Percentiles rank a stretch among this genome's conserved stretches.
These are phyloP conservation scores for Myotis brandtii DNA, from an alignment of 2,113 vertebrate species.

Conservation along the genomic window DNA sequence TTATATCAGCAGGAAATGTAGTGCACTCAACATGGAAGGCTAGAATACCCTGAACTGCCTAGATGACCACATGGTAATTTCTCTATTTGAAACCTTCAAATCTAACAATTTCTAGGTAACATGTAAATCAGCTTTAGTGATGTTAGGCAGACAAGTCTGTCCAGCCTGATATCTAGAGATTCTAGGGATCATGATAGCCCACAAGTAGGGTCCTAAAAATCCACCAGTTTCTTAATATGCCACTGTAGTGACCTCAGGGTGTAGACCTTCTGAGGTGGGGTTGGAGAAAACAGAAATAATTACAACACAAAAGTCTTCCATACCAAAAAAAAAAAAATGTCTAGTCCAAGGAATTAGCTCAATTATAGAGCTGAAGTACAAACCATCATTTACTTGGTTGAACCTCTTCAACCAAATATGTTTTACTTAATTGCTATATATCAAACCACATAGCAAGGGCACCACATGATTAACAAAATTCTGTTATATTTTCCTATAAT, in stretches of 20 bases:
- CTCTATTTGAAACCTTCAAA: not conserved
- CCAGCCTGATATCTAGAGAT: not conserved
- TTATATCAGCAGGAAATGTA: not conserved
- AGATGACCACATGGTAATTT: not conserved
- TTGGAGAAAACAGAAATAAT: not conserved
- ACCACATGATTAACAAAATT: not conserved
- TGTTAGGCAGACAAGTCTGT: not conserved
- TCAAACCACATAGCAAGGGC: not conserved
- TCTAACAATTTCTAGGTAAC: not conserved
- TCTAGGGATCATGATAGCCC: not conserved
- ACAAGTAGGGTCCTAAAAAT: not conserved
- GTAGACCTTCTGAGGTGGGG: not conserved
- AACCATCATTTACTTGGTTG: not conserved
- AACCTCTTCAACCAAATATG: not conserved
- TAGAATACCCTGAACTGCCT: not conserved
- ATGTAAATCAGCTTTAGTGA: not conserved
- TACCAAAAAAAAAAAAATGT: conserved; percentile 3
- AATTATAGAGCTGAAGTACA: not conserved
- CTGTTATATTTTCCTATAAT: not conserved
- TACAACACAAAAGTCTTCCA: not conserved
- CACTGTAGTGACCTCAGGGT: not conserved
- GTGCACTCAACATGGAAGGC: not conserved
- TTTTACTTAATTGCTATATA: not conserved
- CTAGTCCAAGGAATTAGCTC: not conserved
- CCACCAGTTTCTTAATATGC: not conserved